Conservation (phyloP, 1,140 invertebrate species). For the Heliconius nattereri region DNA sequence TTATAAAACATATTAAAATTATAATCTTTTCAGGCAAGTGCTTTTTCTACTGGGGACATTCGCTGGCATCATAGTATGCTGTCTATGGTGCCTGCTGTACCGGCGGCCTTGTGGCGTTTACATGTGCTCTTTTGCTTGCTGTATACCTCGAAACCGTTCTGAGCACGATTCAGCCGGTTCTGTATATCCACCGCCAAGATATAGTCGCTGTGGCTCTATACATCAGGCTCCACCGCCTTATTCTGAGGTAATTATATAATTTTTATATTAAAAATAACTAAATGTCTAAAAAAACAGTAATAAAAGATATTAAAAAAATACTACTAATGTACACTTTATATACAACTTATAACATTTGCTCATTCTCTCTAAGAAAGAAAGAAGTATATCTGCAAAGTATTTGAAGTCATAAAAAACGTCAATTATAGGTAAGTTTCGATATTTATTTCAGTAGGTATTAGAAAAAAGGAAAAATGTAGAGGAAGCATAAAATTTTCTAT, state of each 20-base stretch:
- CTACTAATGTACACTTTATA: too few relatives aligned
- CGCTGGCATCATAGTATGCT: conserved; percentile 83
- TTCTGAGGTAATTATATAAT: conserved; percentile 84
- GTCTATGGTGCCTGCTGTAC: conserved; percentile 86
- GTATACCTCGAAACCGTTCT: conserved; percentile 78
- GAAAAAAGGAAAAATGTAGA: too few relatives aligned
- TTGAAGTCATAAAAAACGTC: too few relatives aligned
- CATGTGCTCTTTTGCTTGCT: conserved; percentile 71
- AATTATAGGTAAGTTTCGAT: too few relatives aligned
- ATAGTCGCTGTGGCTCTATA: conserved; percentile 89
- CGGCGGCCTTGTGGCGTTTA: conserved; percentile 82
- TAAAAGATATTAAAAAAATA: too few relatives aligned
- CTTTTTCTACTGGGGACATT: conserved; percentile 70
- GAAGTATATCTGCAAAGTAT: too few relatives aligned
- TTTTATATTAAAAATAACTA: too few relatives aligned
- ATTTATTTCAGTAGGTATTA: too few relatives aligned
- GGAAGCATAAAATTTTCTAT: too few relatives aligned
- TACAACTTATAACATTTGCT: too few relatives aligned
- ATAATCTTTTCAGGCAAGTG: conserved; percentile 56
- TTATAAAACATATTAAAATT: not conserved
- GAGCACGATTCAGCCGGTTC: conserved; percentile 88
- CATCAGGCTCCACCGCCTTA: conserved; percentile 90
- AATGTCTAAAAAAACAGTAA: too few relatives aligned
- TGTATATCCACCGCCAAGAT: conserved; percentile 89
- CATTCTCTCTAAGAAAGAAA: too few relatives aligned